Percentiles rank a stretch among this genome's conserved stretches.
These are phyloP conservation scores for Clarias macrocephalus DNA, from an alignment of 2,113 vertebrate genomes.

Conservation along the genomic window DNA sequence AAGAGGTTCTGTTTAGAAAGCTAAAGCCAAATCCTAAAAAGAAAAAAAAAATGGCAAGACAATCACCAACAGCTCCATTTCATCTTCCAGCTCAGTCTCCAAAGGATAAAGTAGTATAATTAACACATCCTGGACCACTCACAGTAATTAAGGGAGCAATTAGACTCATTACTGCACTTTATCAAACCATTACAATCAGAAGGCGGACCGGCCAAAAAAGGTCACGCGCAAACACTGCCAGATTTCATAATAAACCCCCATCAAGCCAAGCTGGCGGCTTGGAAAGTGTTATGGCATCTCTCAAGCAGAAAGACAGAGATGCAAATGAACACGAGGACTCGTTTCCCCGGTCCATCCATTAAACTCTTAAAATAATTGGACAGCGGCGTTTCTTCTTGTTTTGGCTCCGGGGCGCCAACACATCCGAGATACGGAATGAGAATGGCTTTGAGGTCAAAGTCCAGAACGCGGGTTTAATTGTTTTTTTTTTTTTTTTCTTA, in stretches of 20 bases:
- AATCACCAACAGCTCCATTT: not conserved
- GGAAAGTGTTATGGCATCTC: too few species aligned
- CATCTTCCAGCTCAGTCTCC: conserved; percentile 16
- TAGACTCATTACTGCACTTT: conserved; percentile 31
- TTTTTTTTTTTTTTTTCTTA: not conserved
- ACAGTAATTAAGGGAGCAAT: conserved; percentile 49
- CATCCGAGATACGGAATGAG: not conserved
- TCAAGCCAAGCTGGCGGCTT: not conserved
- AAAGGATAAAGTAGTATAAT: conserved; percentile 64
- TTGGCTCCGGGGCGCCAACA: not conserved
- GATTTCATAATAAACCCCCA: not conserved
- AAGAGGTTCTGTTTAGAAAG: not conserved
- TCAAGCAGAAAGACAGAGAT: not conserved
- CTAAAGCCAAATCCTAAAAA: not conserved
- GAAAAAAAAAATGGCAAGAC: not conserved
- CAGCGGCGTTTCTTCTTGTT: not conserved
- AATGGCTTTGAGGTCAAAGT: not conserved
- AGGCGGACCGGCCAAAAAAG: conserved; percentile 7
- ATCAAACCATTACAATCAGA: conserved; percentile 30
- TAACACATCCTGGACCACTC: conserved; percentile 46
- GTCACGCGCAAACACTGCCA: conserved; percentile 1
- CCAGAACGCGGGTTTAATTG: not conserved
- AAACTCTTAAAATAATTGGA: not conserved
- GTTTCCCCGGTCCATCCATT: not conserved
- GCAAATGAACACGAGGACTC: not conserved